A percentile compares a stretch with the other conserved stretches of the same genome.
Evolutionary conservation across 2,113 vertebrate genomes (phyloP).

Genomic region (Hyperopisus bebe): DNA sequence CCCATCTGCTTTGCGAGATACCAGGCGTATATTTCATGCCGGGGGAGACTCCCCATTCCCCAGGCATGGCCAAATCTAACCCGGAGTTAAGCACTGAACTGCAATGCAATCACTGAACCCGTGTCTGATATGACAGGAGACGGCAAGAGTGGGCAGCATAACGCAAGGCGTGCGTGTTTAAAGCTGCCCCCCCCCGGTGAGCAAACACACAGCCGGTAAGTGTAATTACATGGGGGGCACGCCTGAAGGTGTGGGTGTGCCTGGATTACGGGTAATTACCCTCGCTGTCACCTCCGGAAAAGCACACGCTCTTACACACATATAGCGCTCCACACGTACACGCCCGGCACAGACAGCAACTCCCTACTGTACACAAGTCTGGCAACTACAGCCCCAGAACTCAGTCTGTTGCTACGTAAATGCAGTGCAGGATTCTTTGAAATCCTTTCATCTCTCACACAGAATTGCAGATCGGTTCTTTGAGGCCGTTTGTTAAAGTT

Average conservation of each 20-base stretch:
- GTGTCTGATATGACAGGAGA: constrained; percentile 40
- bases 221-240: constrained; percentile 25
- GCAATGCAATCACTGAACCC: constrained; percentile 51
- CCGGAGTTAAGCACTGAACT: constrained; percentile 44
- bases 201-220: constrained; percentile 39
- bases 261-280: constrained; percentile 23
- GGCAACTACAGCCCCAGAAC: background rate
- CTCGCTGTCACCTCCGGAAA: background rate
- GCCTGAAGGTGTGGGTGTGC: constrained; percentile 33
- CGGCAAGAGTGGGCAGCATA: constrained; percentile 40
- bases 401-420: background rate
- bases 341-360: background rate
- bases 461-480: background rate
- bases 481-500: background rate
- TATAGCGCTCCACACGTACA: too few relatives aligned
- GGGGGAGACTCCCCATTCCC: background rate
- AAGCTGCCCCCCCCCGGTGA: constrained; percentile 34
- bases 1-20: background rate
- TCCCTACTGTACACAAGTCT: background rate
- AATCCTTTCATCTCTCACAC: constrained; percentile 10
- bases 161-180: constrained; percentile 42
- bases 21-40: background rate
- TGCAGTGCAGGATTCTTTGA: background rate
- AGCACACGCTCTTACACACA: background rate
- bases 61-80: background rate